Evolutionary conservation across 2,888 invertebrate genomes (phyloP), one percentile per base, ranked within the genome.

Genomic region (Deilephila porcellus): DNA sequence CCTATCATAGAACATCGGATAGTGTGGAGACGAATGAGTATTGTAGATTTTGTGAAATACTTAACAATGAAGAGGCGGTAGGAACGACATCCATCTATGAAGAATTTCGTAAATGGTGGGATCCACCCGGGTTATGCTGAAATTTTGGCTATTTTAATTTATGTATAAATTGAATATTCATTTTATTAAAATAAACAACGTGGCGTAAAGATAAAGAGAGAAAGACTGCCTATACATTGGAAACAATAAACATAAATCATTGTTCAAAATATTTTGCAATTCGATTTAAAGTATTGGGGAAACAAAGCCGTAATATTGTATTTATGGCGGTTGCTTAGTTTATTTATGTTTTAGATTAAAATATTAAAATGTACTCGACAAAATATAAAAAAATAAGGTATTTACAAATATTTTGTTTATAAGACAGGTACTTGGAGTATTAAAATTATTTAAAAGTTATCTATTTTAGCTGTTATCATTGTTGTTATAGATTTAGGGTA

Each of bases 71-170:
- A 1, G 77, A 87, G 1, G 75, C 83, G 67, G 77, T 91, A 34
- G 81, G 80, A 25, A 84, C 78, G 14, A 84, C 76, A 5, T 80
- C 89, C 0, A 80, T 88, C 5, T 88, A 90, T 64, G 32, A 84
- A 2, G 77, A 90, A 29, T 90, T 93, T 76, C 83, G 75, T 37
- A 60, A 85, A 0, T 93, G 92, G 93, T 93, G 93, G 93, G 83
- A 90, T 73, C 82, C 83, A 11, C 85, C 86, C 0, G 72, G 79
- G 56, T 14, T 67, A 0, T 84, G 85, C 72, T 78, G 45, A 75
- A 6, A 56, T 37, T 64, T 3, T 52, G 74, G 72, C 32, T 76
- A 37, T 76, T 78, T 73, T 79, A 87, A 11, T 37, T 3, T 29
- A 64, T 64, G 17, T 34, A 34, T n/a, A n/a, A 8, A 37, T 60